These are phyloP conservation scores for Patiria pectinifera DNA, from an alignment of 53 echinoderm and acorn worm genomes.

Conservation along the genomic window DNA sequence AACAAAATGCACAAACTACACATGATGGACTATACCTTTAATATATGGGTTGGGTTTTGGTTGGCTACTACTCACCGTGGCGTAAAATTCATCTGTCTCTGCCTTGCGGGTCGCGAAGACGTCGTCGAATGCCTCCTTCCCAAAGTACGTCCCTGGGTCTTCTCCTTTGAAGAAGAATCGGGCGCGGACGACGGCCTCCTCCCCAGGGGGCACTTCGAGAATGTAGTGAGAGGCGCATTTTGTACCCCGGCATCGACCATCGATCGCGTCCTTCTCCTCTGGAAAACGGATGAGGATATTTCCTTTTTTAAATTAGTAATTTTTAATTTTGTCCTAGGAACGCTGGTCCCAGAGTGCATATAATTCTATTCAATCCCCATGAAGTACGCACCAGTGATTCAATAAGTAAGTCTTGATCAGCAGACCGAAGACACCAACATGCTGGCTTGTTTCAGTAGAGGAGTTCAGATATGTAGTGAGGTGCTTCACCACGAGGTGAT, in stretches of 20 bases:
- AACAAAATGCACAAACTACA: no score
- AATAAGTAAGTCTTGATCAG: no score
- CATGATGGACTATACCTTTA: no score
- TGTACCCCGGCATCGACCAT: conserved; percentile 79
- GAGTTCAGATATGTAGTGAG: no score
- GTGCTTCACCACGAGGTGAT: no score
- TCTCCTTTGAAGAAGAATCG: conserved; percentile 79
- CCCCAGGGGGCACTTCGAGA: conserved; percentile 86
- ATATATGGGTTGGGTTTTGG: background rate
- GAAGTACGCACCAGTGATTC: no score
- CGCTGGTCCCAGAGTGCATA: no score
- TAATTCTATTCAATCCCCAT: no score
- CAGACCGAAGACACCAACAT: no score
- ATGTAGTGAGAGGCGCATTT: conserved; percentile 90
- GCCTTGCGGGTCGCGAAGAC: conserved; percentile 80
- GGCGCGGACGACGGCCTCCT: conserved; percentile 71
- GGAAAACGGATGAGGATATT: conserved; percentile 8
- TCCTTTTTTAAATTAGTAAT: background rate
- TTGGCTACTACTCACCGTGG: conserved; percentile 51
- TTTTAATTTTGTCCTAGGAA: no score
- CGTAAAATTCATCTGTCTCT: conserved; percentile 91
- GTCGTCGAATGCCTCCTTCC: conserved; percentile 82
- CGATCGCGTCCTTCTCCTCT: conserved; percentile 89
- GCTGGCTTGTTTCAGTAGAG: no score
- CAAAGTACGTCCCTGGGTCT: conserved; percentile 87